A percentile compares a stretch with the other conserved stretches of the same genome.
These are phyloP conservation scores for Semaprochilodus insignis DNA, from an alignment of 2,797 vertebrate species.

Conservation along the genomic window DNA sequence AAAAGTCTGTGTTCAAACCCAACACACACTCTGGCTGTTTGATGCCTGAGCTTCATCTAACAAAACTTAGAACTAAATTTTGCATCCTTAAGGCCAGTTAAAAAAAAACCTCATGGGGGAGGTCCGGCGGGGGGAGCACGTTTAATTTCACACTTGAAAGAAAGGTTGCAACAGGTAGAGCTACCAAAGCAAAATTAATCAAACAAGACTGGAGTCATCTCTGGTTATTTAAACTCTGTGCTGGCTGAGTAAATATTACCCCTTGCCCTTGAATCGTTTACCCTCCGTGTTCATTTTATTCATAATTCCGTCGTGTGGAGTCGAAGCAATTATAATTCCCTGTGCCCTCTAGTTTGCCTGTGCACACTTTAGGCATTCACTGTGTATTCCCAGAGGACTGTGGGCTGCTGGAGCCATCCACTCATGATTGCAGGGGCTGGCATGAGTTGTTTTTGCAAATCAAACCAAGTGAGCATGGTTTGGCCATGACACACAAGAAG, in stretches of 20 bases:
- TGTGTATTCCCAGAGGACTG: conserved; percentile 58
- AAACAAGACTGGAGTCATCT: conserved; percentile 31
- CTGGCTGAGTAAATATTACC: conserved; percentile 47
- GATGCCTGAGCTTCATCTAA: conserved; percentile 1
- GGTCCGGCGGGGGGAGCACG: neutral
- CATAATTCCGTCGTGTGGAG: conserved; percentile 40
- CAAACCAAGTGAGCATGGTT: conserved; percentile 27
- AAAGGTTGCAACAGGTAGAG: conserved; percentile 20
- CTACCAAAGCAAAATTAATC: conserved; percentile 33
- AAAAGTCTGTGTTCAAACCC: neutral
- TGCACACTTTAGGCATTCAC: conserved; percentile 61
- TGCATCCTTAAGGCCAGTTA: conserved; percentile 7
- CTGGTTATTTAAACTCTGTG: conserved; percentile 32
- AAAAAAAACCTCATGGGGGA: neutral
- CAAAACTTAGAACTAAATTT: neutral
- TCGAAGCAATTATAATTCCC: conserved; percentile 59
- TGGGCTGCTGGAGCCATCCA: conserved; percentile 61
- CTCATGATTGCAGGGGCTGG: conserved; percentile 54
- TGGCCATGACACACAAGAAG: neutral
- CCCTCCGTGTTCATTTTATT: conserved; percentile 22
- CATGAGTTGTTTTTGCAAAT: conserved; percentile 62
- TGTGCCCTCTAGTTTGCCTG: conserved; percentile 44
- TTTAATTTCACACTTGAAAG: conserved; percentile 38
- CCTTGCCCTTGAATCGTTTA: conserved; percentile 42
- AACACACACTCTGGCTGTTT: neutral